Base-by-base conservation (phyloP, 2,113 vertebrate genomes). In the Sula dactylatra region DNA sequence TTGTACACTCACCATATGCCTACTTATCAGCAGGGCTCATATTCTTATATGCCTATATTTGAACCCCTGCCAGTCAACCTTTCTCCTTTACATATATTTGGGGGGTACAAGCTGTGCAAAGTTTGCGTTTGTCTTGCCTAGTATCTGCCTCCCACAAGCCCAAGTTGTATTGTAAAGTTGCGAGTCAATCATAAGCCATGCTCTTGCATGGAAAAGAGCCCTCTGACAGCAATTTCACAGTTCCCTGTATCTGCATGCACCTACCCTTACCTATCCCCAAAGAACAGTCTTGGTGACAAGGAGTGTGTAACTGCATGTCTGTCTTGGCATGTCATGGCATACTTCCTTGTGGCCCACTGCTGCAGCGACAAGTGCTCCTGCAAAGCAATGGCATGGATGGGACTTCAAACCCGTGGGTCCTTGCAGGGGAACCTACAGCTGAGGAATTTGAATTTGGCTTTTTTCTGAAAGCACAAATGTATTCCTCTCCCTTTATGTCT, bases 71-170 rank as follows among this genome's bases (percentile, higher is more conserved):
- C 56, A 44, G 13, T 25, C 86, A 88, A 6, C 34, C 31, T 88
- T 83, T 26, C 50, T 31, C 25, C 7, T 50, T 82, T 21, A n/a
- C 0, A 0, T 5, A 8, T 7, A 2, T 58, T 20, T 42, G 13
- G 45, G 45, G 45, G 64, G 36, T 29, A 54, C 16, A 44, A 72
- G 22, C 42, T 34, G 36, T 66, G 54, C 36, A 74, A 82, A 8
- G 5, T 17, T 13, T 36, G 61, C 40, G 15, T 76, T 56, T 82
- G 20, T 21, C 42, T 93, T 56, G 47, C 19, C 18, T 58, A 27
- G 2, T 45, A 45, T 40, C 45, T 84, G n/a, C 42, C 44, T 72
- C 88, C 22, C 34, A 25, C 36, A 36, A 65, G 21, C 19, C 36
- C 40, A 25, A 11, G 22, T n/a, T 62, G 25, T 61, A 2, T 16